Evolutionary conservation across 2,888 invertebrate species (phyloP), one percentile per base, ranked within the genome.

Genomic region (Stegophylla sp.): DNA sequence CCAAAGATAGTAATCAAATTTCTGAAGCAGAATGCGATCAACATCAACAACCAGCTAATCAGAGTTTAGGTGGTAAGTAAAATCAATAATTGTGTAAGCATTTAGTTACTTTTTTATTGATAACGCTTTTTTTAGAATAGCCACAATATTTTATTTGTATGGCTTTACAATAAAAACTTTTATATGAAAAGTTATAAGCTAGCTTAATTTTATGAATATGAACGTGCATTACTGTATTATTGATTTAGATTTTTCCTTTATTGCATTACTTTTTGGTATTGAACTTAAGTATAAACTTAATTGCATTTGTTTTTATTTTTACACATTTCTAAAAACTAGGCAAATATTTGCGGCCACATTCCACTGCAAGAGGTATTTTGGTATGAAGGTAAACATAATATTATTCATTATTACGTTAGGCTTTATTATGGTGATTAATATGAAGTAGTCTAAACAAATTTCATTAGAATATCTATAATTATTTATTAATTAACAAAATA

Each of bases 1-100:
- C 94, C 86, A 95, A 95, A 89, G 95, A 95, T 87, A 95, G 95
- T 88, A 95, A 95, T 88, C 95, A 95, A 88, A 94, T 95, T 88
- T 95, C 94, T 86, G 95, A 95, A 88, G 95, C 95, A 85, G 95
- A 95, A 87, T 95, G 95, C 87, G 95, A 95, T 89, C 93, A 92
- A 84, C 93, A 93, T 86, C 81, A 77, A 56, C 92, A 92, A 85
- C 87, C 91, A 82, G 89, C 91, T 85, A 91, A 93, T 88, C 91
- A 94, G 85, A 94, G 92, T 87, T 94, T 94, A 86, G 94, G 94
- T 86, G 94, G 94, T 94, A 89, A 90, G 90, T 88, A 84, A 28
- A 15, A 7, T 23, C 23, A n/a, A 17, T 63, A 34, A 2, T 23
- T 34, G 17, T 63, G 17, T 26, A 51, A 66, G n/a, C 53, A 53